Evolutionary conservation across 92 coral and sea anemone genomes (phyloP).

Genomic region (Zoanthus solanderi): DNA sequence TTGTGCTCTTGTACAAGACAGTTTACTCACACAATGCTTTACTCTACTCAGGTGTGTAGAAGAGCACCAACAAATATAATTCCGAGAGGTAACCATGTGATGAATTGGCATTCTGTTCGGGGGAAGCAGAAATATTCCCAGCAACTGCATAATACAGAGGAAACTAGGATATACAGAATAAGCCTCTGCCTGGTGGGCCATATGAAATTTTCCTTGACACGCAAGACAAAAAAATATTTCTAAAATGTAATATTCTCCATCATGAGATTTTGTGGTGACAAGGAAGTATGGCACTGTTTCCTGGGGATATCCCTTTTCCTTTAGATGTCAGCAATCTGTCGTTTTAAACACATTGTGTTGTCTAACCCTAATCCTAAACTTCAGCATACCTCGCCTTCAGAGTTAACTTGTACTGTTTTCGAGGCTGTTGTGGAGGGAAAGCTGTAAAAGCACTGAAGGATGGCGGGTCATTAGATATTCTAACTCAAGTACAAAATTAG

Average conservation of each 20-base stretch:
- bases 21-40: not conserved
- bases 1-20: not conserved
- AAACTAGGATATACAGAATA: not conserved
- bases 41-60: constrained; percentile 8
- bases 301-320: not conserved
- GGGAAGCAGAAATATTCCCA: constrained; percentile 5
- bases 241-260: not conserved
- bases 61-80: not conserved
- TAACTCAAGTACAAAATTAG: no score
- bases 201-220: not conserved
- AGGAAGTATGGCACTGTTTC: not conserved
- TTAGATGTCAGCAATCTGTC: not conserved
- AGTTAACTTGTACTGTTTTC: no score
- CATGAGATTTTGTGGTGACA: not conserved
- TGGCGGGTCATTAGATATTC: no score
- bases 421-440: no score
- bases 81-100: constrained; percentile 7
- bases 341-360: not conserved
- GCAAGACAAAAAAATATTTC: not conserved
- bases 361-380: not conserved
- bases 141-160: not conserved
- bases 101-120: constrained; percentile 2
- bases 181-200: not conserved
- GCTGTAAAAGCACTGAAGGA: no score
- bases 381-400: no score